Base-by-base conservation (phyloP, 2,113 vertebrate genomes). In the Dendrocopos noguchii region DNA sequence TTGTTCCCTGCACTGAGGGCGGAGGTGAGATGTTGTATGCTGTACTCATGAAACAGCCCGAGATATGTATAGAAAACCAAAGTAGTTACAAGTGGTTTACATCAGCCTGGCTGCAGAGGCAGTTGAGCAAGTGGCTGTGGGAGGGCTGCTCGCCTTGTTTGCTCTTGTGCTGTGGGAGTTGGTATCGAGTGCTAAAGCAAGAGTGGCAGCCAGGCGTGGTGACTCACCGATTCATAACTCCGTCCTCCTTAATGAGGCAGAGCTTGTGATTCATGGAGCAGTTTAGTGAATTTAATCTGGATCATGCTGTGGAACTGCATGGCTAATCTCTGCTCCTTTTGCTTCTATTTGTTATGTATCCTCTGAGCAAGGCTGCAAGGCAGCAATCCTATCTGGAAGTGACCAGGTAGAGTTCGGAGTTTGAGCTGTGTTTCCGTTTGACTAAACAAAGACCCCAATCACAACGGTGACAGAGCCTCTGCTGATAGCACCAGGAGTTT, bases 171-270 rank as follows among this genome's bases (percentile, higher is more conserved):
- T 81, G 85, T 90, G 90, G 93, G 90, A 84, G 82, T 24, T 85
- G 83, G 50, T 88, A 75, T 84, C 61, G 36, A 88, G 90, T 91
- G 82, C 70, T 83, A 50, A 83, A 67, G 85, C 59, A 89, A 79
- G 88, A 92, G 70, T 88, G 93, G 82, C 93, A 94, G 90, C 87
- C 95, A 91, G 93, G 90, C 65, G 27, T 12, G 28, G 61, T 96
- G 95, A 96, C 91, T 93, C 91, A 95, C 73, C 66, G 42, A 83
- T 94, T 94, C 95, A 94, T 88, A 93, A 91, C 31, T 93, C 72
- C 34, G 50, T 83, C 68, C 79, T 95, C 68, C 68, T 50, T 78
- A 77, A 74, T 7, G 33, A 78, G 66, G 61, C 65, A 90, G 61
- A 84, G 70, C 44, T 81, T 85, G 76, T 78, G 65, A 71, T 82